These are phyloP conservation scores for Nothobranchius furzeri DNA, from an alignment of 2,113 vertebrate species.

Conservation along the genomic window DNA sequence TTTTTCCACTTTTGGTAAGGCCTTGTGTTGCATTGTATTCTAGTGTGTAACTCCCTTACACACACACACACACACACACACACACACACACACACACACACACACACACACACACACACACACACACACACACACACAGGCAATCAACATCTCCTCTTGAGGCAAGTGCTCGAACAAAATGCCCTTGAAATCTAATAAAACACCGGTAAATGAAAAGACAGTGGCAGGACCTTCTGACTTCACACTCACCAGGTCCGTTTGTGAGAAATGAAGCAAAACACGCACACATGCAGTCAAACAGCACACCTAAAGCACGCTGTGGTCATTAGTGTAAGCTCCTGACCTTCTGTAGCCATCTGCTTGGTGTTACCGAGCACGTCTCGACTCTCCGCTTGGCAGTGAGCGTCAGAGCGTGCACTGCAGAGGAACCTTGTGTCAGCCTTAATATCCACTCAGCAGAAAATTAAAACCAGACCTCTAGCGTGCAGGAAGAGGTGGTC, in stretches of 20 bases:
- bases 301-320: conserved; percentile 21
- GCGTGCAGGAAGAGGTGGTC: conserved; percentile 7
- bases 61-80: neutral
- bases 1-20: conserved; percentile 12
- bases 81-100: neutral
- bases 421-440: conserved; percentile 46
- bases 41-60: neutral
- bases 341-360: conserved; percentile 72
- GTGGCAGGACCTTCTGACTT: conserved; percentile 43
- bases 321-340: conserved; percentile 49
- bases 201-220: conserved; percentile 64
- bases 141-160: conserved; percentile 44
- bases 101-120: neutral
- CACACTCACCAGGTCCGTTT: conserved; percentile 48
- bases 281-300: conserved; percentile 32
- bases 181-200: conserved; percentile 71
- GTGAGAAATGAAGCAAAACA: conserved; percentile 35
- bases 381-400: conserved; percentile 42
- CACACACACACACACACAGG: conserved; percentile 14
- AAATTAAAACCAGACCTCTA: conserved; percentile 25
- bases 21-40: conserved; percentile 2
- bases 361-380: conserved; percentile 44
- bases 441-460: conserved; percentile 24
- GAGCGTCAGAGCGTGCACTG: conserved; percentile 50
- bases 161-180: conserved; percentile 44